These are phyloP conservation scores for Caradrina kadenii DNA, from an alignment of 2,888 invertebrate genomes.

Conservation along the genomic window DNA sequence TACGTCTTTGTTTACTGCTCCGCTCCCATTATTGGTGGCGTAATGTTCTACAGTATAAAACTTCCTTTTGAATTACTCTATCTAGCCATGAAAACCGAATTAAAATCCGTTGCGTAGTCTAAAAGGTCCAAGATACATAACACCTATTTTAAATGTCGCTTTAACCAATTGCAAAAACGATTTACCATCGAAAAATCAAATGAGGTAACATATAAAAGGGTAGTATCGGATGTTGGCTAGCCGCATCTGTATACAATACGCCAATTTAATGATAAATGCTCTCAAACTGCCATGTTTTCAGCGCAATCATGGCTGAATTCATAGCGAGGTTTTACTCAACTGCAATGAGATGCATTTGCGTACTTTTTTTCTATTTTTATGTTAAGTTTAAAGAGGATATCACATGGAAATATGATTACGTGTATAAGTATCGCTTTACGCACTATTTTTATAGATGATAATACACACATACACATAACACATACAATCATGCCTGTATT, in stretches of 20 bases:
- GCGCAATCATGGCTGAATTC: conserved; percentile 54
- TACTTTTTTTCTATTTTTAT: conserved; percentile 21
- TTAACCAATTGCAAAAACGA: conserved; percentile 24
- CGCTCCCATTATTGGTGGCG: too few relatives aligned
- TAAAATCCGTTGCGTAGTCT: too few relatives aligned
- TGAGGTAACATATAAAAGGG: conserved; percentile 40
- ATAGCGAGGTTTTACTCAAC: conserved; percentile 40
- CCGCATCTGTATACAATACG: conserved; percentile 58
- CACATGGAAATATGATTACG: not conserved
- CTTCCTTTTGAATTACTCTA: too few relatives aligned
- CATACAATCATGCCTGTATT: too few relatives aligned
- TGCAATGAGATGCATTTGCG: conserved; percentile 32
- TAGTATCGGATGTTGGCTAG: conserved; percentile 44
- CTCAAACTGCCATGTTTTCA: conserved; percentile 62
- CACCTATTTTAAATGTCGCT: not conserved
- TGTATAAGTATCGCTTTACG: too few relatives aligned
- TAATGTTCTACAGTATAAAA: too few relatives aligned
- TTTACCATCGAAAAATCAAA: conserved; percentile 40
- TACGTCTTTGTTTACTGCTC: too few relatives aligned
- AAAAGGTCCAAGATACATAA: not conserved
- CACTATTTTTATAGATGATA: too few relatives aligned
- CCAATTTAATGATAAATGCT: conserved; percentile 70
- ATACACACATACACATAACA: too few relatives aligned
- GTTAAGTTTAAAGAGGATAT: not conserved
- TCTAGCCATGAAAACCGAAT: too few relatives aligned